These are phyloP conservation scores for Papilio demoleus DNA, from an alignment of 2,888 invertebrate genomes.

Conservation along the genomic window DNA sequence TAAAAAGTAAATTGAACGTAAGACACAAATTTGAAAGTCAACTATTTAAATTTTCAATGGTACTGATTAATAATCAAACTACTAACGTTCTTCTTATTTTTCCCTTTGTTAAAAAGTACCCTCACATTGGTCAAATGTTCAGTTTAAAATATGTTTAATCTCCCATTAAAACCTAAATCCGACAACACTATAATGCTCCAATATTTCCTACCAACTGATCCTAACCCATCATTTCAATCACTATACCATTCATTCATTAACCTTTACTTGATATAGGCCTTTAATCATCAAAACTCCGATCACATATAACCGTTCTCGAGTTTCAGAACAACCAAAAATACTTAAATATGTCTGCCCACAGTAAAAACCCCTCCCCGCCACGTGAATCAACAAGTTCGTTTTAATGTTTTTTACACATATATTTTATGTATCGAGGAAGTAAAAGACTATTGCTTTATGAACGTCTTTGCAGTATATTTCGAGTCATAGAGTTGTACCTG, in stretches of 20 bases:
- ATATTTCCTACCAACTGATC: not conserved
- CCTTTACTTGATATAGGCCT: constrained; percentile 11
- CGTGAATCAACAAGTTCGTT: constrained; percentile 3
- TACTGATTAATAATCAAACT: too few relatives aligned
- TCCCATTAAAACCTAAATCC: not conserved
- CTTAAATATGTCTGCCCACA: not conserved
- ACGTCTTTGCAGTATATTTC: too few relatives aligned
- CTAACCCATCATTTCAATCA: not conserved
- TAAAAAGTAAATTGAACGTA: too few relatives aligned
- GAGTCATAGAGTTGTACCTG: too few relatives aligned
- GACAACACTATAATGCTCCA: not conserved
- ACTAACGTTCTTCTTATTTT: too few relatives aligned
- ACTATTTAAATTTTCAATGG: too few relatives aligned
- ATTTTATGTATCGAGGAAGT: not conserved
- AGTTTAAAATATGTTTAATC: not conserved
- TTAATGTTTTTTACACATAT: not conserved
- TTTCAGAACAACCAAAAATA: not conserved
- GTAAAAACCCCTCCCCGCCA: constrained; percentile 7
- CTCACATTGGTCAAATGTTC: not conserved
- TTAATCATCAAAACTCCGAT: constrained; percentile 8
- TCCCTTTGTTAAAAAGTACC: not conserved
- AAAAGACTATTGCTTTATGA: too few relatives aligned
- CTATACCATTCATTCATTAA: not conserved
- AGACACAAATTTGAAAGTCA: too few relatives aligned
- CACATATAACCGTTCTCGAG: not conserved